These are phyloP conservation scores for Alligator mississippiensis DNA, from an alignment of 2,113 vertebrate species.

Conservation along the genomic window DNA sequence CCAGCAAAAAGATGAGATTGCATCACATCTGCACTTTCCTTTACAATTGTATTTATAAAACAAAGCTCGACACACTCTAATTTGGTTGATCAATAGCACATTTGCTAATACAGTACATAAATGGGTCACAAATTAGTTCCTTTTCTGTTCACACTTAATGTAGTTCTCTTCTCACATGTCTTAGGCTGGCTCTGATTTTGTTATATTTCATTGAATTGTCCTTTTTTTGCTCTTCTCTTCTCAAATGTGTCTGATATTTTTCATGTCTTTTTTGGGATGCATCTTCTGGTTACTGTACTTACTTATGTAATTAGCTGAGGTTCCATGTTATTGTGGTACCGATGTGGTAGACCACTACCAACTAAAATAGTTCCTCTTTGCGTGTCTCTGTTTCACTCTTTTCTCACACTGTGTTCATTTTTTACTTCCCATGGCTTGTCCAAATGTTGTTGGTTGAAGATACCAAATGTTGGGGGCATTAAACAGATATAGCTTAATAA, in stretches of 20 bases:
- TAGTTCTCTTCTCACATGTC: background rate
- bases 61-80: too few relatives aligned
- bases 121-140: background rate
- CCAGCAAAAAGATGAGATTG: too few relatives aligned
- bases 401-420: background rate
- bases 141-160: background rate
- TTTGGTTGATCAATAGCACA: background rate
- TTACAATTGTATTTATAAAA: too few relatives aligned
- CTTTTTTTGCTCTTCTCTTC: background rate
- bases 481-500: background rate
- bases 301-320: background rate
- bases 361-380: background rate
- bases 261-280: background rate
- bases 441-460: background rate
- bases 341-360: background rate
- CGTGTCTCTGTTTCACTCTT: background rate
- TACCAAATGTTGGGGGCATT: background rate
- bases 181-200: background rate
- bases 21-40: too few relatives aligned
- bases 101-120: background rate
- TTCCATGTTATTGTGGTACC: accelerated
- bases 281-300: background rate
- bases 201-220: background rate
- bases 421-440: background rate
- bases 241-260: background rate